Evolutionary conservation across 2,797 vertebrate species (phyloP), one percentile per base, ranked within the genome.

Genomic region (Caiman crocodilus): DNA sequence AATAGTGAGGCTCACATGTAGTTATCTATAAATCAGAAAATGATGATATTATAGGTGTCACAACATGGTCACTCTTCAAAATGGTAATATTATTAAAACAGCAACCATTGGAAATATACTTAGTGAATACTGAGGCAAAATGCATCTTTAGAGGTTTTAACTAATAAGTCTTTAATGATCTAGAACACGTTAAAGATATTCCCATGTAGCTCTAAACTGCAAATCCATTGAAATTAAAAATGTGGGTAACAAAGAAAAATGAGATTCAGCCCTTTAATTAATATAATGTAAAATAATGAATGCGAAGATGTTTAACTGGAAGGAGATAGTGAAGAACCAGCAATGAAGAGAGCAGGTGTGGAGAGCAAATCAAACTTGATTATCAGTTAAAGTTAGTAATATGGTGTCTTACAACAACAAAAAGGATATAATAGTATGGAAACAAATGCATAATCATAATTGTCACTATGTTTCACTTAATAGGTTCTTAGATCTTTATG

Each of bases 331-430:
- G 77, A 20, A 26, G 89, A 63, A 84, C 9, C 59, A 91, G 78
- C 23, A 63, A 23, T 2, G 15, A n/a, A 85, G 78, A 93, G 65
- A 80, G 4, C 82, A 86, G 87, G 85, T 73, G 67, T 26, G 76
- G 94, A 94, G 94, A 94, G 89, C 63, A 90, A 91, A 67, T 94
- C 82, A 87, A 16, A 85, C 59, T 85, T 84, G 57, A 88, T 63
- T 69, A 82, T 35, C 20, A 71, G 5, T 10, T 57, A 32, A 1
- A 1, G n/a, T 69, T 30, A 84, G 89, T 82, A 94, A 94, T 82
- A 30, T 67, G 18, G 57, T 93, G 93, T 91, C 50, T 84, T 63
- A 77, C 15, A 84, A 88, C 42, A 50, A 90, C 32, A 78, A 92
- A 92, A 94, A 67, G 17, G 55, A 94, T 21, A 61, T 77, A 85